Conservation (phyloP, 2,113 vertebrate species). For the Laticauda colubrina region DNA sequence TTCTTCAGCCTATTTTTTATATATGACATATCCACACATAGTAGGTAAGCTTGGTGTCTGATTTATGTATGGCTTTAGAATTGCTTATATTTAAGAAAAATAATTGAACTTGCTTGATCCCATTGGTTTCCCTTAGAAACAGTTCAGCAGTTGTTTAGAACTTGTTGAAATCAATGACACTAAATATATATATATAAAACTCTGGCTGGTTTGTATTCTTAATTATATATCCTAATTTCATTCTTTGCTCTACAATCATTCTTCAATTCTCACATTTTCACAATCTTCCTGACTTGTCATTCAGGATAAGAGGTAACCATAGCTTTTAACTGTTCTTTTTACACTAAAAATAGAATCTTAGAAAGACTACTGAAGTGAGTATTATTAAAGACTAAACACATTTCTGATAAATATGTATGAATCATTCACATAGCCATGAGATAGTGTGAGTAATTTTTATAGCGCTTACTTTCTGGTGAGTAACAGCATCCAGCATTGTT, state of each 20-base stretch:
- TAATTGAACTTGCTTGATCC: background rate
- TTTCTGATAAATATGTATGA: constrained; percentile 37
- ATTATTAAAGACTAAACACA: constrained; percentile 14
- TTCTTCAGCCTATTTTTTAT: background rate
- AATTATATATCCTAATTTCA: background rate
- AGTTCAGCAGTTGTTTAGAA: background rate
- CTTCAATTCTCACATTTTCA: background rate
- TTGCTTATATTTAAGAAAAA: constrained; percentile 5
- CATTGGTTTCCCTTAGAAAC: background rate
- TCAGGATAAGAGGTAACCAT: no score
- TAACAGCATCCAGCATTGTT: constrained; percentile 67
- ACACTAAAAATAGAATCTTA: background rate
- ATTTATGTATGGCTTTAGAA: background rate
- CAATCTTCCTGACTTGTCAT: background rate
- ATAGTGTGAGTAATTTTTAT: constrained; percentile 41
- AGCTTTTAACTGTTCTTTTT: background rate
- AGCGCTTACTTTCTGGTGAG: constrained; percentile 68
- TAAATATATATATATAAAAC: background rate
- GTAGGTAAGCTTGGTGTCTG: background rate
- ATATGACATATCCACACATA: background rate
- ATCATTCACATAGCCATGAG: constrained; percentile 47
- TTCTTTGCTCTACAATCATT: background rate
- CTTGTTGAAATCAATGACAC: background rate
- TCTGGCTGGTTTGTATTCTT: background rate
- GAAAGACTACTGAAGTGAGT: constrained; percentile 48